phyloP scores from a whole-genome alignment of 2,797 vertebrate species.

The Parauchenoglanis punctatus region DNA sequence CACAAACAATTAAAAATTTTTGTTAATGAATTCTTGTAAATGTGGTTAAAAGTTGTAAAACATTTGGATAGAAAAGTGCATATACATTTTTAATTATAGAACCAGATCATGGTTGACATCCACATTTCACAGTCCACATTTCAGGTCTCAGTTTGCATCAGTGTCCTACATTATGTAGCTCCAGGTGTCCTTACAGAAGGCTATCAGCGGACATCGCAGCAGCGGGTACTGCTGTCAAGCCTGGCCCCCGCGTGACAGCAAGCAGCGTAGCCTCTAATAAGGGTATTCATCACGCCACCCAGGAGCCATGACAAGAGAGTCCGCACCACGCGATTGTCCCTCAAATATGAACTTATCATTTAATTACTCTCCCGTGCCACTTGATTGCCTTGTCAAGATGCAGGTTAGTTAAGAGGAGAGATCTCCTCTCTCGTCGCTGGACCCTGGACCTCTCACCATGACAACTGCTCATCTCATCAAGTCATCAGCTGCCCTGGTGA shows the following conservation, averaged over 20 bases:
- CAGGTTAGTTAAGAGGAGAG: conserved; percentile 86
- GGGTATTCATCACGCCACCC: conserved; percentile 84
- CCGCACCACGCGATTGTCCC: conserved; percentile 78
- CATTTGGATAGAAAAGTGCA: background rate
- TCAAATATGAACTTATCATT: conserved; percentile 92
- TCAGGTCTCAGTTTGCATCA: conserved; percentile 34
- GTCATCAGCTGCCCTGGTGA: conserved; percentile 63
- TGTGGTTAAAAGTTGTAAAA: background rate
- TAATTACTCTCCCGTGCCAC: conserved; percentile 84
- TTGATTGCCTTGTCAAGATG: conserved; percentile 82
- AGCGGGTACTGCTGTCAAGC: conserved; percentile 66
- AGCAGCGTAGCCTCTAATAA: conserved; percentile 86
- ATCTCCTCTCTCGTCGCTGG: conserved; percentile 64
- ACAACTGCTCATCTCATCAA: conserved; percentile 70
- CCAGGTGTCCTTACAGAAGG: conserved; percentile 57
- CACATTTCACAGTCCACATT: conserved; percentile 17
- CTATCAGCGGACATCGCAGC: conserved; percentile 58
- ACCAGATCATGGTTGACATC: background rate
- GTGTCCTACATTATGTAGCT: conserved; percentile 54
- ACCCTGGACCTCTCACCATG: conserved; percentile 60
- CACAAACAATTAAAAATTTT: background rate
- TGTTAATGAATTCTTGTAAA: background rate
- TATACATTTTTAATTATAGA: background rate
- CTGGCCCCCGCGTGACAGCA: conserved; percentile 72
- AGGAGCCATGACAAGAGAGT: conserved; percentile 70